Conservation (phyloP, 2,888 invertebrate species). For the Drosophila macrospina region DNA sequence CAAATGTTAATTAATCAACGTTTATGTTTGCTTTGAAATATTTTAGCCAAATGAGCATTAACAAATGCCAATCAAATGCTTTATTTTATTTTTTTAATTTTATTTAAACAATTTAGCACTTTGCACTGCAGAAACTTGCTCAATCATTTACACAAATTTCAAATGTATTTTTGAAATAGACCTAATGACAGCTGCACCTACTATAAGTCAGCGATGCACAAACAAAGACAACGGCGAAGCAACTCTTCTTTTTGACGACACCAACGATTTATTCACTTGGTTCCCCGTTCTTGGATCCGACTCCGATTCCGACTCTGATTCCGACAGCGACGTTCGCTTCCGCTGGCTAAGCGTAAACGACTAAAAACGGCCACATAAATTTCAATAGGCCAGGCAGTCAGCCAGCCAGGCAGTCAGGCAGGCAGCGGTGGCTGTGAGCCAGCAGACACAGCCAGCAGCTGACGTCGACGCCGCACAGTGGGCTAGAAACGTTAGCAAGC, state of each 20-base stretch:
- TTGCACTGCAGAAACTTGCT: constrained; percentile 23
- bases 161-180: constrained; percentile 41
- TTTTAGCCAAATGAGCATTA: constrained; percentile 2
- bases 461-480: constrained; percentile 60
- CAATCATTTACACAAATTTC: constrained; percentile 11
- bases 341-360: constrained; percentile 81
- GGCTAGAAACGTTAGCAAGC: background rate
- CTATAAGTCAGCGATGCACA: constrained; percentile 17
- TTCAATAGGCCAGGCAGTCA: constrained; percentile 76
- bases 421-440: constrained; percentile 36
- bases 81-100: background rate
- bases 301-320: constrained; percentile 40
- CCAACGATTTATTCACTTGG: constrained; percentile 23
- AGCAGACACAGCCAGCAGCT: constrained; percentile 49
- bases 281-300: constrained; percentile 21
- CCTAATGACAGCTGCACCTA: constrained; percentile 44
- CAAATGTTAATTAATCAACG: background rate
- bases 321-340: constrained; percentile 75
- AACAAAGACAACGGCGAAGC: constrained; percentile 17
- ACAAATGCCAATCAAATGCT: background rate
- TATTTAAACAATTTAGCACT: constrained; percentile 1
- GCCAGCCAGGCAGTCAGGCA: constrained; percentile 41
- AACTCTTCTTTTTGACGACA: constrained; percentile 27
- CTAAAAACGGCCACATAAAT: constrained; percentile 82
- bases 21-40: background rate